Base-by-base conservation (phyloP, 2,888 invertebrate species). In the Heliconius charithonia region DNA sequence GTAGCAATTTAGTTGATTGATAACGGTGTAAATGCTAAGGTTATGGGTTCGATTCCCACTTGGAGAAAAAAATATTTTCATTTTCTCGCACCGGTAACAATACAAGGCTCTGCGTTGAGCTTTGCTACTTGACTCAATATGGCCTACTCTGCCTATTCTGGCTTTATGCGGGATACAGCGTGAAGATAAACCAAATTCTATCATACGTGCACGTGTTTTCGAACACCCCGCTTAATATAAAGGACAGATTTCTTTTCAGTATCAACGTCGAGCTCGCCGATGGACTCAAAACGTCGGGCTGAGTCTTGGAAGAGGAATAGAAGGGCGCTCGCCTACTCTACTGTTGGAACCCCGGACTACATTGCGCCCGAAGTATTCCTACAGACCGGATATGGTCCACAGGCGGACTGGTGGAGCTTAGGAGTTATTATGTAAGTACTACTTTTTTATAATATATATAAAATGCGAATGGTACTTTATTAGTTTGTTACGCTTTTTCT, bases 391-490 rank as follows among this genome's bases (percentile, higher is more conserved):
- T 99, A 99, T 93, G 99, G 98, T 6, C 97, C 98, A 74, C 98
- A 99, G 79, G 99, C 99, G 87, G 99, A 99, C 94, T 99, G 99
- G 98, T 99, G 99, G 99, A 99, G 99, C 81, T 96, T 99, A 79
- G 99, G 99, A 41, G 99, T 99, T 79, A 99, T 99, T 87, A 99
- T 99, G 99, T 99, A 74, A 92, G 94, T 92, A 84, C 12, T 12
- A 59, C 59, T n/a, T n/a, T 59, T 22, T 10, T 10, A n/a, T 51
- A 51, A 51, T 59, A n/a, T 59, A 10, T 41, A 41, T 41, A 3
- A 51, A 16, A 45, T 19, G 45, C 16, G 45, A 45, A 45, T 45
- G 16, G 2, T 45, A 45, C 16, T 45, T 19, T 45, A 45, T 45
- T 19, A 45, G 1, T 51, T 51, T 19, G 16, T 56, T 56, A 56